phyloP scores from a whole-genome alignment of 2,888 invertebrate species.

The Drosophila siamana region DNA sequence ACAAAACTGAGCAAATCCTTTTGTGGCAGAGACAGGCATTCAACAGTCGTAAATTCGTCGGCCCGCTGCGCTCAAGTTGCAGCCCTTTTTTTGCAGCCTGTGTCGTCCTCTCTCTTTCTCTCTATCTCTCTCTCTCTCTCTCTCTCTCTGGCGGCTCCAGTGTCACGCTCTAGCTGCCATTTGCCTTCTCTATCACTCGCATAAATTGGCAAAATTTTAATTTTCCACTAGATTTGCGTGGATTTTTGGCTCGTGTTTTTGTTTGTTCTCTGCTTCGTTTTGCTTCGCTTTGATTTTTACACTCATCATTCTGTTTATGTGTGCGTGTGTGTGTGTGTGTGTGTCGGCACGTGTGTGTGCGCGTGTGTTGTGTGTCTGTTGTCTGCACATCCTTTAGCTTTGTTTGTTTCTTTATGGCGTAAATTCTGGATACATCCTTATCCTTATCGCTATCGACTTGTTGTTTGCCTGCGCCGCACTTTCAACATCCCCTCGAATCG shows the following conservation, averaged over 20 bases:
- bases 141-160: no score
- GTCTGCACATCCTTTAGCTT: slow-evolving; percentile 42
- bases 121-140: slow-evolving; percentile 6
- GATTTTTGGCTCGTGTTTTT: slow-evolving; percentile 39
- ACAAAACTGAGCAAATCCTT: slow-evolving; percentile 32
- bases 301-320: slow-evolving; percentile 5
- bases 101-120: no score
- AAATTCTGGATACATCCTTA: slow-evolving; percentile 16
- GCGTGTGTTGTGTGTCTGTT: no score
- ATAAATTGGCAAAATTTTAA: slow-evolving; percentile 61
- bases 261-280: slow-evolving; percentile 18
- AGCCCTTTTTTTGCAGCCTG: slow-evolving; percentile 1
- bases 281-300: slow-evolving; percentile 31
- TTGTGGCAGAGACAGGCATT: slow-evolving; percentile 28
- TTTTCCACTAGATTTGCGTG: slow-evolving; percentile 65
- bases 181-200: slow-evolving; percentile 13
- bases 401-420: slow-evolving; percentile 11
- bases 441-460: slow-evolving; percentile 20
- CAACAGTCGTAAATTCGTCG: slow-evolving; percentile 43
- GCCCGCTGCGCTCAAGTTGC: slow-evolving; percentile 3
- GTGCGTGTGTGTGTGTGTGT: no score
- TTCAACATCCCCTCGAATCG: slow-evolving; percentile 5
- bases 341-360: neutral
- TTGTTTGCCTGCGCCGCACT: slow-evolving; percentile 1
- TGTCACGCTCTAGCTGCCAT: neutral